A percentile compares a stretch with the other conserved stretches of the same genome.
phyloP scores from a whole-genome alignment of 2,888 invertebrate genomes.

The Malthinus flaveolus region DNA sequence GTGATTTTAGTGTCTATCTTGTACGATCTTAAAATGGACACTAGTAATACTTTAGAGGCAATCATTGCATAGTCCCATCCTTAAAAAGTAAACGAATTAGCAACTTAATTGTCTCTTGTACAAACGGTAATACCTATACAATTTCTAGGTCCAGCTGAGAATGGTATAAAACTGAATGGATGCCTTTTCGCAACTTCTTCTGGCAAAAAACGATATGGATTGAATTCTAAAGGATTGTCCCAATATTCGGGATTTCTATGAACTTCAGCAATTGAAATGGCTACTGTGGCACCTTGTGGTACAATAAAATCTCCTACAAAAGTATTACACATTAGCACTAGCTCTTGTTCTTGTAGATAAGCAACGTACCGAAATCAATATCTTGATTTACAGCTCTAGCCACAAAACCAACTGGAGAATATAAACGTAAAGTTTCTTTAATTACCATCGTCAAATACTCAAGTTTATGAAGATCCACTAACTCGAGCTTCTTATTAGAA shows the following conservation, averaged over 20 bases:
- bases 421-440: conserved; percentile 44
- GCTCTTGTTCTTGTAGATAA: conserved; percentile 33
- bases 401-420: conserved; percentile 44
- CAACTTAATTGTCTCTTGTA: too few species aligned
- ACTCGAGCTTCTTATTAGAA: conserved; percentile 30
- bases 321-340: not conserved
- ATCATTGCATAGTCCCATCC: conserved; percentile 52
- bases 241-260: conserved; percentile 60
- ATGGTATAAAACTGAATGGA: conserved; percentile 56
- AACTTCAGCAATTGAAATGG: conserved; percentile 51
- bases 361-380: conserved; percentile 39
- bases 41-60: conserved; percentile 49
- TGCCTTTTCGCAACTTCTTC: conserved; percentile 54
- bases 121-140: conserved; percentile 53
- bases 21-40: conserved; percentile 47
- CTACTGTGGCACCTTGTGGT: conserved; percentile 44
- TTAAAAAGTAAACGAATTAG: conserved; percentile 33
- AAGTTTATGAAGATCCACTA: conserved; percentile 45
- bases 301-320: not conserved
- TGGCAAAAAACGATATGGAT: conserved; percentile 63
- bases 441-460: conserved; percentile 45
- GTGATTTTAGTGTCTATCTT: conserved; percentile 33
- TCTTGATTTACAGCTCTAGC: conserved; percentile 38
- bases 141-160: conserved; percentile 56
- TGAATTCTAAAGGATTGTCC: conserved; percentile 61